Conservation (phyloP, 2,888 invertebrate genomes). For the Nebria brevicollis region DNA sequence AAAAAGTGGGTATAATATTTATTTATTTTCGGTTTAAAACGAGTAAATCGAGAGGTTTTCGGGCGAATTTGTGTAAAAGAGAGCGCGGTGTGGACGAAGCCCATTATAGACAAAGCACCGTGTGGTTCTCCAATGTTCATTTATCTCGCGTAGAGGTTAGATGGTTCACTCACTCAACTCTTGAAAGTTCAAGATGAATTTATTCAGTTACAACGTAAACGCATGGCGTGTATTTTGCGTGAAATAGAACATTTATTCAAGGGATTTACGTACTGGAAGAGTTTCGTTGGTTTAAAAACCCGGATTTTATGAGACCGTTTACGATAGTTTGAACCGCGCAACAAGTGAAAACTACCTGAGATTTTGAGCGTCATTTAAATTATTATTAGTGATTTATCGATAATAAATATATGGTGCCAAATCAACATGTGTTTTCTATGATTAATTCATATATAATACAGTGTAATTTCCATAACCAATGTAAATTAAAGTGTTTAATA, state of each 20-base stretch:
- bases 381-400: slow-evolving; percentile 24
- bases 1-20: not conserved
- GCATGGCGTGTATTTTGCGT: slow-evolving; percentile 32
- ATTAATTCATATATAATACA: slow-evolving; percentile 15
- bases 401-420: slow-evolving; percentile 17
- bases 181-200: slow-evolving; percentile 41
- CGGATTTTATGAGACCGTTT: slow-evolving; percentile 5
- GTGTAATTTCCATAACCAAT: slow-evolving; percentile 2
- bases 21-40: not conserved
- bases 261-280: not conserved
- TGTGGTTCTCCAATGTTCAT: slow-evolving; percentile 32
- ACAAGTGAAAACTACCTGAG: slow-evolving; percentile 15
- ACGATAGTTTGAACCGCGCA: slow-evolving; percentile 15
- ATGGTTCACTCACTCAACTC: slow-evolving; percentile 31
- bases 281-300: not conserved
- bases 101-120: slow-evolving; percentile 29
- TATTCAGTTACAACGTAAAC: slow-evolving; percentile 30
- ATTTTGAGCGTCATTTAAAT: slow-evolving; percentile 34
- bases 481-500: slow-evolving; percentile 15
- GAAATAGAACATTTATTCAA: slow-evolving; percentile 13
- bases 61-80: not conserved
- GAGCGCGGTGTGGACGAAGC: slow-evolving; percentile 18
- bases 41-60: not conserved
- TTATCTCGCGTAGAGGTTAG: slow-evolving; percentile 37
- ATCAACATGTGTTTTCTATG: slow-evolving; percentile 11